These are phyloP conservation scores for Lasius platythorax DNA, from an alignment of 2,888 invertebrate genomes.

Conservation along the genomic window DNA sequence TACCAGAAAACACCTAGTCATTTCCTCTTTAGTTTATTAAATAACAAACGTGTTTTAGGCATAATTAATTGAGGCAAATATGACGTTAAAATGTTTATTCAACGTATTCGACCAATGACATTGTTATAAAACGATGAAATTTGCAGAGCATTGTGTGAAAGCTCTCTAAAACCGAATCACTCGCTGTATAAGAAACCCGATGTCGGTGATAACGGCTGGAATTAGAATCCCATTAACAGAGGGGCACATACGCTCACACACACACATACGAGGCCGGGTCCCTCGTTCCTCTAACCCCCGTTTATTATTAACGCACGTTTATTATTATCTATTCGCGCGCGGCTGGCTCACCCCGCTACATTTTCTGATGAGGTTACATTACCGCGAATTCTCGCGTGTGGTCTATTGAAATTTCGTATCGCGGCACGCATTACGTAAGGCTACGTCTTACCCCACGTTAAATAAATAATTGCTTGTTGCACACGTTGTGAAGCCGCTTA, in stretches of 20 bases:
- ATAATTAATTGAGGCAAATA: background rate
- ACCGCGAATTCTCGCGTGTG: constrained; percentile 65
- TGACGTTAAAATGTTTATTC: background rate
- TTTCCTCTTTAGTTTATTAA: background rate
- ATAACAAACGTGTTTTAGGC: background rate
- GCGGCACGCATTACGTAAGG: constrained; percentile 5
- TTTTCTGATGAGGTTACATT: constrained; percentile 74
- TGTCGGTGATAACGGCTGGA: constrained; percentile 22
- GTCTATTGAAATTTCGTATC: constrained; percentile 60
- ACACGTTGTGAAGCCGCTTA: constrained; percentile 39
- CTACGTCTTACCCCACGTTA: constrained; percentile 50
- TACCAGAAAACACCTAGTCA: background rate
- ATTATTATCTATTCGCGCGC: constrained; percentile 76
- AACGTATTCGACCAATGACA: background rate
- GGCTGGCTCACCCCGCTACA: constrained; percentile 69
- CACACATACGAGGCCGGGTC: constrained; percentile 9
- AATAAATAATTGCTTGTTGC: constrained; percentile 60
- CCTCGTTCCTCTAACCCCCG: constrained; percentile 53
- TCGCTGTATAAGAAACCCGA: constrained; percentile 10
- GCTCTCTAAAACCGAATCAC: background rate
- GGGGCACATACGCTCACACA: background rate
- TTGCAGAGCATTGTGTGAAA: background rate
- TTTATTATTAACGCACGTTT: constrained; percentile 62
- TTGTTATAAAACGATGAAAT: background rate
- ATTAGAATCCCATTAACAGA: constrained; percentile 33